Conservation (phyloP, 1,140 invertebrate species). For the Penaeus indicus region DNA sequence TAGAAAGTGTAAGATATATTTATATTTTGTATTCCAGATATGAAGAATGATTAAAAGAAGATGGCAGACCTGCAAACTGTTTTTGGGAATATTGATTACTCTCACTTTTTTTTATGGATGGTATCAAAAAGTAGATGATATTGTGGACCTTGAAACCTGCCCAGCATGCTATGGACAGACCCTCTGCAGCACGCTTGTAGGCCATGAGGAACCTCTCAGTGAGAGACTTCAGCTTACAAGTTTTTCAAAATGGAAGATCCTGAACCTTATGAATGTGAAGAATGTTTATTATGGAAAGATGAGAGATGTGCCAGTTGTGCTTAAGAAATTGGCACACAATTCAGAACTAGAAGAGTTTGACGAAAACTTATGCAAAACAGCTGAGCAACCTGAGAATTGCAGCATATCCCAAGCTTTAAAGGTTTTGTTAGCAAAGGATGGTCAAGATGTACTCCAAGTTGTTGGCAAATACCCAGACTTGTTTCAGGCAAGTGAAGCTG, state of each 20-base stretch:
- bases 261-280: background rate
- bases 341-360: background rate
- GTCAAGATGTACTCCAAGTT: background rate
- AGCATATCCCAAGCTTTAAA: constrained; percentile 8
- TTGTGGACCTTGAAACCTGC: constrained; percentile 3
- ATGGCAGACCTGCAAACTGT: background rate
- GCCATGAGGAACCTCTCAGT: background rate
- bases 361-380: background rate
- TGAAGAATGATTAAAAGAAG: background rate
- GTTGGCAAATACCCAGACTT: background rate
- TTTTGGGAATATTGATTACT: background rate
- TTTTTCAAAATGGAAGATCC: background rate
- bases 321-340: constrained; percentile 8
- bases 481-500: constrained; percentile 6
- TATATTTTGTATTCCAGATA: background rate
- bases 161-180: constrained; percentile 12
- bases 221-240: background rate
- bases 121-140: constrained; percentile 7
- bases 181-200: background rate
- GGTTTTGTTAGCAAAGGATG: background rate
- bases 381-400: background rate
- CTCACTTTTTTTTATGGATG: background rate
- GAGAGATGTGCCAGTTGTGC: background rate
- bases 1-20: no score
- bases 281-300: constrained; percentile 21